Evolutionary conservation across 2,797 vertebrate genomes (phyloP), one percentile per base, ranked within the genome.

Genomic region (Diplodus sargus): DNA sequence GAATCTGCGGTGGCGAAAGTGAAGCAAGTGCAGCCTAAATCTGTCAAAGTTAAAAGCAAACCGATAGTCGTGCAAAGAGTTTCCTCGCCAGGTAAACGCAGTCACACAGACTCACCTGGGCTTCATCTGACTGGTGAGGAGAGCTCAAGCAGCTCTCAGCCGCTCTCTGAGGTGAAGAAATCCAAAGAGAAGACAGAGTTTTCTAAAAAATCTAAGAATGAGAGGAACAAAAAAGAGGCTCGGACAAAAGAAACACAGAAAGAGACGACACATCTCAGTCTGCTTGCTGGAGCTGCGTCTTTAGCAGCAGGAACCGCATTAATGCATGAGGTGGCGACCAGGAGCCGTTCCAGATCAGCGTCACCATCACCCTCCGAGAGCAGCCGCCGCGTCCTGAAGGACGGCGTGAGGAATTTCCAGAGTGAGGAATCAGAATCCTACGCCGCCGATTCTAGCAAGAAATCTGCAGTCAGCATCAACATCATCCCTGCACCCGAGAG

Each of bases 381-480:
- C 85, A 67, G 82, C 87, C 77, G 64, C 2, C 1, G 67, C 69
- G 53, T 75, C 87, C 59, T 81, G 81, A 72, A 79, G 83, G 84
- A 28, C 70, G 57, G 30, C 1, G 2, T 0, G 16, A 47, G 70
- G 30, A 17, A 78, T 49, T 86, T 75, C 47, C 57, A 30, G 71
- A 86, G 85, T 47, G 57, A 88, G 0, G 79, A 90, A 3, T 63
- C 76, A 0, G 79, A 88, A 20, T 73, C 82, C 8, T 13, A 49
- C 12, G 18, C 64, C 0, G 80, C 70, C 0, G 65, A 85, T 15
- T 22, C 65, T 0, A 85, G 78, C 54, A 76, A 78, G 62, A 90
- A 79, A n/a, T 91, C 91, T 0, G 64, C 57, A 0, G 81, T 90
- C 3, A 92, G 87, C 57, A 91, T 93, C 67, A 88, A 76, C 20